A percentile compares a stretch with the other conserved stretches of the same genome.
These are phyloP conservation scores for Calycopis cecrops DNA, from an alignment of 1,140 invertebrate species.

Conservation along the genomic window DNA sequence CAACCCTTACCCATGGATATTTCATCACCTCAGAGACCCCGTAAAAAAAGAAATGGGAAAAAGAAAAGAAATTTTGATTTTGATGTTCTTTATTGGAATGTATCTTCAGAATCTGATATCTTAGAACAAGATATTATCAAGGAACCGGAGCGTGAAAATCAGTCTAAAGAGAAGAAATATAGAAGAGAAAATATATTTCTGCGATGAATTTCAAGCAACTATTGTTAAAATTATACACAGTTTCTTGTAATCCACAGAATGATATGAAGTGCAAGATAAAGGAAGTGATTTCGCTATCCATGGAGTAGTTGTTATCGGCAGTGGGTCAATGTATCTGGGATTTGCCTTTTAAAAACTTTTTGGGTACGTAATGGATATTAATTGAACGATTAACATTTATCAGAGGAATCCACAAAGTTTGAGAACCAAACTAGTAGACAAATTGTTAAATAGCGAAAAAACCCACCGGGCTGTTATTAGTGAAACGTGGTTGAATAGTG, in stretches of 20 bases:
- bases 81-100: not conserved
- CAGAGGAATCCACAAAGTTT: constrained; percentile 28
- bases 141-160: not conserved
- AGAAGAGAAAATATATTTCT: too few relatives aligned
- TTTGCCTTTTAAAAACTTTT: too few relatives aligned
- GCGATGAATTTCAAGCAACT: too few relatives aligned
- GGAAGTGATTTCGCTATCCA: too few relatives aligned
- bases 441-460: constrained; percentile 21
- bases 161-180: too few relatives aligned
- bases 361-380: constrained; percentile 19
- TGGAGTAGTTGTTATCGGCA: too few relatives aligned
- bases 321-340: too few relatives aligned
- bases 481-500: constrained; percentile 25
- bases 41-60: too few relatives aligned
- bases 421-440: constrained; percentile 17
- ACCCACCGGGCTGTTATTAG: constrained; percentile 20
- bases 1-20: constrained; percentile 1
- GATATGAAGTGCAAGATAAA: too few relatives aligned
- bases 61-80: not conserved
- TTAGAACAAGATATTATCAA: not conserved
- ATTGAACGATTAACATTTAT: constrained; percentile 18
- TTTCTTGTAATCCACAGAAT: too few relatives aligned
- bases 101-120: constrained; percentile 1
- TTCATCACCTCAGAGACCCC: constrained; percentile 1
- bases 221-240: too few relatives aligned